These are phyloP conservation scores for Catocala fraxini DNA, from an alignment of 2,888 invertebrate species.

Conservation along the genomic window DNA sequence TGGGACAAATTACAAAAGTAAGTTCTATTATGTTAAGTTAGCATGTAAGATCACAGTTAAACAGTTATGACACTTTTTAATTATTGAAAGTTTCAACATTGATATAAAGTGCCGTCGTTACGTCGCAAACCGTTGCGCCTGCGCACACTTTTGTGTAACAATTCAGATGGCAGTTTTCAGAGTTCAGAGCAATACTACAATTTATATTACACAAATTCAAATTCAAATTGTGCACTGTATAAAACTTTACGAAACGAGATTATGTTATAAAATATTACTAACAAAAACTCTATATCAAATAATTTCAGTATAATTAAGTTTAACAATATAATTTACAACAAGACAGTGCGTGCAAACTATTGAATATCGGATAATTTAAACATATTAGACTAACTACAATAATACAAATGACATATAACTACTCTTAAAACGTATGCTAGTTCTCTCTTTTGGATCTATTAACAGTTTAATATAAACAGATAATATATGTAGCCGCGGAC, in stretches of 20 bases:
- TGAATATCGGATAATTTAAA: constrained; percentile 11
- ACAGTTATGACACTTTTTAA: too few relatives aligned
- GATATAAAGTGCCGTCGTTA: too few relatives aligned
- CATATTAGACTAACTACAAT: constrained; percentile 27
- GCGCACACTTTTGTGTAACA: constrained; percentile 1
- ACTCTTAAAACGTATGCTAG: constrained; percentile 31
- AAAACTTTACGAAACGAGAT: neutral
- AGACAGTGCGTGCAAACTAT: neutral
- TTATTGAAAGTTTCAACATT: too few relatives aligned
- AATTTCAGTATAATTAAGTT: neutral
- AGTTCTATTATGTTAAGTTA: too few relatives aligned
- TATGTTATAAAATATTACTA: neutral
- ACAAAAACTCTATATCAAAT: neutral
- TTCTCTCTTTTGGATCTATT: constrained; percentile 37
- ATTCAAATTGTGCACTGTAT: too few relatives aligned
- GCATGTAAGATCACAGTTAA: too few relatives aligned
- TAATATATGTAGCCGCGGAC: constrained; percentile 4
- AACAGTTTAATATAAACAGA: constrained; percentile 27
- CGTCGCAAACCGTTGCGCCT: neutral
- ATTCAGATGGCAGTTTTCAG: constrained; percentile 12
- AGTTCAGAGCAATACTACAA: constrained; percentile 6
- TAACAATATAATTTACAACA: constrained; percentile 4
- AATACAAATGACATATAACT: constrained; percentile 13
- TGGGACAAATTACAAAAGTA: too few relatives aligned
- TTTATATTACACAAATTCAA: constrained; percentile 1